phyloP scores from a whole-genome alignment of 2,797 vertebrate species.

The Phrynocephalus guinanensis region DNA sequence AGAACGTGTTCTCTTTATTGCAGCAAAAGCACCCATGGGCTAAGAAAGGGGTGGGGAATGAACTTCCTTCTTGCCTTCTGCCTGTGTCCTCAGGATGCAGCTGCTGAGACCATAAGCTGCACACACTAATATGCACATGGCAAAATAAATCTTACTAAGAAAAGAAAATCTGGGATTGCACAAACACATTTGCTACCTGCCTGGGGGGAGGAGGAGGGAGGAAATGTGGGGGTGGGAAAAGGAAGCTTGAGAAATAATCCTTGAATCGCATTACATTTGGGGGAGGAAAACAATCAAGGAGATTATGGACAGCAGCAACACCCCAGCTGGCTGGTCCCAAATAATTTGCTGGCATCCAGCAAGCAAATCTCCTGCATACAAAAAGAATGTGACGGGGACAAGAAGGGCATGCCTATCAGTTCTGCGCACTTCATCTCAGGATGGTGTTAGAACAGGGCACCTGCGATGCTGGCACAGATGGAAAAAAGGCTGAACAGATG shows the following conservation, averaged over 20 bases:
- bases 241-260: background rate
- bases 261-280: fast-evolving
- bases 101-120: slow-evolving; percentile 2
- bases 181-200: background rate
- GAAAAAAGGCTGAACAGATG: slow-evolving; percentile 57
- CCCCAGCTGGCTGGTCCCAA: fast-evolving
- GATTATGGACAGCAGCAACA: background rate
- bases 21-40: slow-evolving; percentile 21
- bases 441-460: slow-evolving; percentile 34
- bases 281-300: slow-evolving; percentile 11
- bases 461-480: slow-evolving; percentile 62
- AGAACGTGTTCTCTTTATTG: background rate
- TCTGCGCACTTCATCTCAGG: background rate
- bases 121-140: fast-evolving
- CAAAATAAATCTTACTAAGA: background rate
- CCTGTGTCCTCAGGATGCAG: slow-evolving; percentile 8
- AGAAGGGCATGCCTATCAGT: background rate
- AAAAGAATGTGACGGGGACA: slow-evolving; percentile 2
- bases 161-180: fast-evolving
- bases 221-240: background rate
- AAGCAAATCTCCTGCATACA: slow-evolving; percentile 34
- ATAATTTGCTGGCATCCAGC: background rate
- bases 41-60: slow-evolving; percentile 6
- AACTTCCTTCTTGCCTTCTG: slow-evolving; percentile 19
- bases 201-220: background rate